Conservation (phyloP, 2,113 vertebrate species). For the Cyanoderma ruficeps region DNA sequence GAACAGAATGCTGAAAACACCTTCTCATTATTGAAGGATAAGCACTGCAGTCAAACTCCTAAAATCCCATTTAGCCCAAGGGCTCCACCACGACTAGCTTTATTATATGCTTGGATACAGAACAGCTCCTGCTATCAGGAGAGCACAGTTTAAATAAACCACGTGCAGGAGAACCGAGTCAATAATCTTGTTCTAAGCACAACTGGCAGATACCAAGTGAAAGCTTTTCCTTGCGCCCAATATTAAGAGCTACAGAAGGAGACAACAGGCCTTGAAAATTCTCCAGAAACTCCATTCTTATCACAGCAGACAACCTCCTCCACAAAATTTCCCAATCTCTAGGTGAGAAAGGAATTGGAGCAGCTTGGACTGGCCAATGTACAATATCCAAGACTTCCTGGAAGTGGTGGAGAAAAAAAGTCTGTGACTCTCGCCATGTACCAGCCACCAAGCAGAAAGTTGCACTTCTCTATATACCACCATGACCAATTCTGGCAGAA, state of each 20-base stretch:
- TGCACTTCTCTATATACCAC: not conserved
- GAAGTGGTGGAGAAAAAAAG: not conserved
- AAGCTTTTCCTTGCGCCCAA: not conserved
- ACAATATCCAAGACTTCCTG: not conserved
- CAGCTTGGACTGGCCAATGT: not conserved
- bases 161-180: not conserved
- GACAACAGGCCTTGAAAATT: not conserved
- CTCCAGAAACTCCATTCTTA: constrained; percentile 1
- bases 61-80: not conserved
- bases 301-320: not conserved
- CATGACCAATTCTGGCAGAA: not conserved
- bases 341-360: not conserved
- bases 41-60: not conserved
- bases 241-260: not conserved
- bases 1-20: not conserved
- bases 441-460: not conserved
- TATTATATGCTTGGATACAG: not conserved
- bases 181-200: not conserved
- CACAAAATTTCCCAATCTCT: not conserved
- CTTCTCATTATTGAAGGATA: not conserved
- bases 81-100: not conserved
- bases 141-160: not conserved
- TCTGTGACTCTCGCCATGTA: not conserved
- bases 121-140: not conserved
- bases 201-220: not conserved